phyloP scores from a whole-genome alignment of 1,140 invertebrate species.

The Elymnias hypermnestra region DNA sequence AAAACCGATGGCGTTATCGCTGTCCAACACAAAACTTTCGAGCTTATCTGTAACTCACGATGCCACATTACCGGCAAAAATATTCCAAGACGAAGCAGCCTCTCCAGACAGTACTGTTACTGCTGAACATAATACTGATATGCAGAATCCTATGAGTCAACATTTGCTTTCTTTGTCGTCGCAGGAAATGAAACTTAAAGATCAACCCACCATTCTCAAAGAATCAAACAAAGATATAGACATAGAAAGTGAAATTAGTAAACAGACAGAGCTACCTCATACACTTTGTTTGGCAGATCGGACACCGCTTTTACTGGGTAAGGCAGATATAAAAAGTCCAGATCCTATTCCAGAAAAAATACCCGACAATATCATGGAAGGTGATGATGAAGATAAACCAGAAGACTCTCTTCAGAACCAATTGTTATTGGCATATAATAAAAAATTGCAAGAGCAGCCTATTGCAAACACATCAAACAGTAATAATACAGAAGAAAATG shows the following conservation, averaged over 20 bases:
- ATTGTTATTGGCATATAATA: slow-evolving; percentile 49
- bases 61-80: slow-evolving; percentile 77
- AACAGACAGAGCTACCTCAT: slow-evolving; percentile 68
- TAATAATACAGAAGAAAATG: slow-evolving; percentile 48
- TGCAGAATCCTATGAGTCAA: slow-evolving; percentile 34
- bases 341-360: slow-evolving; percentile 74
- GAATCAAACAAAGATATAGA: slow-evolving; percentile 65
- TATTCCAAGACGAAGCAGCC: slow-evolving; percentile 79
- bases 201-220: slow-evolving; percentile 35
- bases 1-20: slow-evolving; percentile 73
- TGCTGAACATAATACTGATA: slow-evolving; percentile 63
- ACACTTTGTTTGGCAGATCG: slow-evolving; percentile 57
- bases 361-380: slow-evolving; percentile 75
- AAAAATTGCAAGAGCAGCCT: slow-evolving; percentile 39
- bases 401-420: slow-evolving; percentile 55
- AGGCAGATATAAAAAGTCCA: slow-evolving; percentile 70
- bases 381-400: slow-evolving; percentile 71
- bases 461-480: slow-evolving; percentile 32
- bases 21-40: slow-evolving; percentile 72
- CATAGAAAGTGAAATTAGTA: slow-evolving; percentile 70
- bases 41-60: slow-evolving; percentile 77
- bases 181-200: slow-evolving; percentile 35
- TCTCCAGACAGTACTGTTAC: slow-evolving; percentile 76
- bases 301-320: slow-evolving; percentile 55
- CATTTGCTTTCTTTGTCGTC: slow-evolving; percentile 36